Evolutionary conservation across 2,113 vertebrate species (phyloP), one percentile per base, ranked within the genome.

Genomic region (Dasyornis broadbenti): DNA sequence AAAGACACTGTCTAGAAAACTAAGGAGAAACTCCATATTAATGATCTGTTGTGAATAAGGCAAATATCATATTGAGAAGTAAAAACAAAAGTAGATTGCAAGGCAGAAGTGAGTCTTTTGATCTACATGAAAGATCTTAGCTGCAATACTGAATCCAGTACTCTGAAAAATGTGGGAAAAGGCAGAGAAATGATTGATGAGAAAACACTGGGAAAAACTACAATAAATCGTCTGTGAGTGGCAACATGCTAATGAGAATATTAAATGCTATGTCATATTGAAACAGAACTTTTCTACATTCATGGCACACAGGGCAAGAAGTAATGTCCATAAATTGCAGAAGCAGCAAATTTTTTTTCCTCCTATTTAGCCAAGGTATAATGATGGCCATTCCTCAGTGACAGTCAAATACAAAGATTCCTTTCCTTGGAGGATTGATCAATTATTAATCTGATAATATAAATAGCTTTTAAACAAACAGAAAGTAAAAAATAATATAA

Each of bases 401-500:
- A 69, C 0, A 54, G 35, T 23, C 23, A 84, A 86, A 82, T 31
- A 82, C 0, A 4, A 27, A 64, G 6, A 35, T 35, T 14, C 16
- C 24, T 87, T 91, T 77, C 30, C 27, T 65, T 66, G 44, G 39
- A 82, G 23, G 13, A 73, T 40, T 44, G 83, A 77, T 59, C 64
- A 86, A 42, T 35, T 52, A 37, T 65, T 69, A 73, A 59, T 54
- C 45, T 70, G 64, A 52, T 49, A 90, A 85, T 3, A 80, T 24
- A 52, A 57, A 96, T 78, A 26, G 30, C 15, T 92, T 92, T 94
- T 57, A 68, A 50, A 84, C 27, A 86, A 89, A 77, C 4, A 52
- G 33, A n/a, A 65, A 77, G 27, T 15, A 76, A 14, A 44, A 69
- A 72, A 68, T 59, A 9, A 23, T 59, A 57, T 13, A 44, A 69